Base-by-base conservation (phyloP, 2,888 invertebrate species). In the Cephus spinipes region DNA sequence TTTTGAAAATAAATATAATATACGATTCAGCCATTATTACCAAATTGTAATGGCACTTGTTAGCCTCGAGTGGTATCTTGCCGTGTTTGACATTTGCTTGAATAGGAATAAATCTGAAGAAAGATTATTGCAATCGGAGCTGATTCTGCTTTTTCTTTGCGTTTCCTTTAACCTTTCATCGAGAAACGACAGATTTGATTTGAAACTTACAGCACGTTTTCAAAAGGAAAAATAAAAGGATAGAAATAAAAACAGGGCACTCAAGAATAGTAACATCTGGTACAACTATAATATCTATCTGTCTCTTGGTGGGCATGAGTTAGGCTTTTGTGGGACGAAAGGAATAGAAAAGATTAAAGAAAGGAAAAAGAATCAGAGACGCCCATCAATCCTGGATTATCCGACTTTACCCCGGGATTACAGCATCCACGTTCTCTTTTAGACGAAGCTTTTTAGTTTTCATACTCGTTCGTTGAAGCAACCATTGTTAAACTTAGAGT, bases 301-400 rank as follows among this genome's bases (percentile, higher is more conserved):
- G 55, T 55, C 55, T 55, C 9, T 55, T 23, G 9, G 23, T 23
- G 55, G 23, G 23, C 55, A 55, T 9, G 55, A 23, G 55, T 55
- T 23, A 55, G 55, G 55, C 55, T 55, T 55, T 71, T 71, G 71
- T 23, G 71, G 71, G 6, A 31, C 12, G 32, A 33, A 15, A 71
- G 71, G 71, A 71, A 71, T 32, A 71, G 71, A 71, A 71, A 71
- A 33, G 32, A 71, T 31, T 32, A 71, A 68, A 36, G 73, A 68
- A 69, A 75, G 73, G 68, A 36, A 55, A 55, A 55, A 55, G 23
- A 55, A 23, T 55, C 55, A 55, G 55, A 31, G 73, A 33, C 74
- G 77, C 79, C 79, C 82, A 82, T 82, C 85, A 75, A 82, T 81
- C 76, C 79, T 76, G 75, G 86, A 83, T 78, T 83, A 79, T 79